A percentile compares a stretch with the other conserved stretches of the same genome.
phyloP scores from a whole-genome alignment of 2,888 invertebrate species.

The Cephus pulcher region DNA sequence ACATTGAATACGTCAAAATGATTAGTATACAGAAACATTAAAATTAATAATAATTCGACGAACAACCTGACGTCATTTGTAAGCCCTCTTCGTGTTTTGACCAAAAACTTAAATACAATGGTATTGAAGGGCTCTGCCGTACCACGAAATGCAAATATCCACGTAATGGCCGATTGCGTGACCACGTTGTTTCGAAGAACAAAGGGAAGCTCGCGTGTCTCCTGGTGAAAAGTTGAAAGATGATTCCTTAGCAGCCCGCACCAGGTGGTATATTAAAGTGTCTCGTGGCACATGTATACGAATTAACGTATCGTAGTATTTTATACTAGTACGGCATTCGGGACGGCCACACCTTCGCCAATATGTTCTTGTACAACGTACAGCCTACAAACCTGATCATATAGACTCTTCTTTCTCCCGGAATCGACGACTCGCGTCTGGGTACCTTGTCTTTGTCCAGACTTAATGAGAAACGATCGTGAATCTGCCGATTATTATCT shows the following conservation, averaged over 20 bases:
- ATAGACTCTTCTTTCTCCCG: not conserved
- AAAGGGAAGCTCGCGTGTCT: not conserved
- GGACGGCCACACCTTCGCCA: not conserved
- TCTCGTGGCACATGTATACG: not conserved
- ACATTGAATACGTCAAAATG: not conserved
- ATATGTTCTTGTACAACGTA: not conserved
- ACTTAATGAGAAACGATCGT: not conserved
- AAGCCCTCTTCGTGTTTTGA: not conserved
- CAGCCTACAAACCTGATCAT: not conserved
- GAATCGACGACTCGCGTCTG: not conserved
- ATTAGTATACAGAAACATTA: not conserved
- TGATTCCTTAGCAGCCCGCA: not conserved
- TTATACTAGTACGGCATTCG: not conserved
- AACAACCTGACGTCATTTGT: not conserved
- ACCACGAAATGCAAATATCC: not conserved
- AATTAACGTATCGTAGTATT: not conserved
- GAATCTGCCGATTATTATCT: not conserved
- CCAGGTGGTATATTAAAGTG: not conserved
- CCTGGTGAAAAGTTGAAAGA: not conserved
- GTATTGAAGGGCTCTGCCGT: not conserved
- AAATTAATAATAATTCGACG: not conserved
- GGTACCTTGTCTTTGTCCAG: not conserved
- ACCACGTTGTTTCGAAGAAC: not conserved
- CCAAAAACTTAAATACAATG: not conserved
- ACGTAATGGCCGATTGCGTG: not conserved